Evolutionary conservation across 2,797 vertebrate genomes (phyloP), one percentile per base, ranked within the genome.

Genomic region (Petrocephalus sullivani): DNA sequence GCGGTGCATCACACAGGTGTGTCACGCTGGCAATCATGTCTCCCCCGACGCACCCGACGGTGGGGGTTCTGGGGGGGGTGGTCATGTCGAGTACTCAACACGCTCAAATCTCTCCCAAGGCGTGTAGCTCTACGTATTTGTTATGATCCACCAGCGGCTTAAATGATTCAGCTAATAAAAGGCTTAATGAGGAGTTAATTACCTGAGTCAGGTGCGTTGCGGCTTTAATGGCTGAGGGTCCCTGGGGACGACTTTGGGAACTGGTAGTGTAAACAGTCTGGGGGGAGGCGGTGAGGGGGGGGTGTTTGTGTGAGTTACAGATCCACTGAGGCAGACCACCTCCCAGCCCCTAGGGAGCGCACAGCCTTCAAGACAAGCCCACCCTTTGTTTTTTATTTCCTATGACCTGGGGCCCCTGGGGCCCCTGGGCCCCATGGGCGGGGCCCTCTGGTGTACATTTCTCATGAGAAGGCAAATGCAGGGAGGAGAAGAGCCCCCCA

Each of bases 141-240:
- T 64, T 64, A 23, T 51, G 51, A 21, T 51, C 81, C 37, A 23
- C 71, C 37, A 16, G 37, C 71, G 19, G 71, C 71, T n/a, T 78
- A 78, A 78, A 78, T 41, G 14, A 46, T 19, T 46, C 71, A n/a
- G 14, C 71, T 78, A 78, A 78, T 78, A 78, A 46, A 78, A 37
- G 71, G 71, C 71, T 46, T 78, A 78, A 78, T 46, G 71, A 78
- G 71, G 33, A 78, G 71, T 46, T 78, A 78, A 78, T 78, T 78
- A 78, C 71, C 71, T 46, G 37, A 78, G 71, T 78, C 71, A 78
- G 71, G 71, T 78, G 71, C 19, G 14, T 78, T 14, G 71, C 37
- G 16, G 71, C 14, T 46, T 78, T 78, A 78, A 46, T n/a, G 37
- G 28, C 71, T 78, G 71, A 78, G 71, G 28, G 33, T 16, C 71